A percentile compares a stretch with the other conserved stretches of the same genome.
Evolutionary conservation across 2,113 vertebrate genomes (phyloP).

Genomic region (Brienomyrus brachyistius): DNA sequence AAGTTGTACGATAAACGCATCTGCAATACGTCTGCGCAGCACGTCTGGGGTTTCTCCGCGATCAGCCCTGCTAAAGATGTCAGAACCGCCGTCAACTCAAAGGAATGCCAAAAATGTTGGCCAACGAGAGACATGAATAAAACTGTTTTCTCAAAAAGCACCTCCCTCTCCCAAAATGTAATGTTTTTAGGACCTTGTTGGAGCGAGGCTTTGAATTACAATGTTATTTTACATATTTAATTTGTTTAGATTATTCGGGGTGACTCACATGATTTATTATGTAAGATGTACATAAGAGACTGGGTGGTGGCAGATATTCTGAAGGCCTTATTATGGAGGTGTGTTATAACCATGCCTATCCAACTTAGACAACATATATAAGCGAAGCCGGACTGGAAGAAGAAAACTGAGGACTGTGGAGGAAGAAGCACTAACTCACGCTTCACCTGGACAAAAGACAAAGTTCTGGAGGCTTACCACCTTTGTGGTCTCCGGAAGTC

Average conservation of each 20-base stretch:
- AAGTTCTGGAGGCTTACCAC: neutral
- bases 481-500: neutral
- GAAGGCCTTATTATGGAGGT: neutral
- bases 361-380: neutral
- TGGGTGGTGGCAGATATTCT: neutral
- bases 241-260: neutral
- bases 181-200: neutral
- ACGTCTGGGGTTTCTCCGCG: neutral
- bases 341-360: neutral
- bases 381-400: neutral
- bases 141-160: neutral
- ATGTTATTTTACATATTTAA: neutral
- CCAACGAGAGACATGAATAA: neutral
- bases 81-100: neutral
- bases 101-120: neutral
- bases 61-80: neutral
- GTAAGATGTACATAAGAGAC: neutral
- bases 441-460: no score
- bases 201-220: neutral
- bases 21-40: neutral
- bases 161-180: neutral
- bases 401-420: neutral
- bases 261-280: neutral
- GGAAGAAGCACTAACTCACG: neutral
- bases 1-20: neutral